These are phyloP conservation scores for Helostoma temminkii DNA, from an alignment of 2,797 vertebrate species.

Conservation along the genomic window DNA sequence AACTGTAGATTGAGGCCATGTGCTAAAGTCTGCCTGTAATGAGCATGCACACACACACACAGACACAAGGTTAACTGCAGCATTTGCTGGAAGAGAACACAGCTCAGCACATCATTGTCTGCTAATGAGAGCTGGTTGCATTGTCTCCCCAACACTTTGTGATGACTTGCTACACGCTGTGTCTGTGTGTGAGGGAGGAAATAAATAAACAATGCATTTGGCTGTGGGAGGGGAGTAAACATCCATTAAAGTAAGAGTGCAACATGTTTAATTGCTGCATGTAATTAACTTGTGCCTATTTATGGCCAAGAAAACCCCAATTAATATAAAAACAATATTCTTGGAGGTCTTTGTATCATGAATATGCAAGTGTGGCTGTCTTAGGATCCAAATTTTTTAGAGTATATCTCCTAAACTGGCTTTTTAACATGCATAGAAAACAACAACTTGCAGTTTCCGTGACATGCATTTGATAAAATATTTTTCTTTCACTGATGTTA, in stretches of 20 bases:
- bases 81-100: constrained; percentile 57
- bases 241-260: constrained; percentile 60
- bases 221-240: constrained; percentile 35
- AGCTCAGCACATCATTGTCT: constrained; percentile 72
- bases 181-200: constrained; percentile 7
- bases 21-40: constrained; percentile 66
- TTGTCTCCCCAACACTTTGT: constrained; percentile 43
- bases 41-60: constrained; percentile 45
- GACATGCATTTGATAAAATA: constrained; percentile 67
- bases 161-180: constrained; percentile 14
- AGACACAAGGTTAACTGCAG: constrained; percentile 69
- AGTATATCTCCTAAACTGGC: constrained; percentile 60
- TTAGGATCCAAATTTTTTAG: constrained; percentile 66
- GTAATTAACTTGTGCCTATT: constrained; percentile 70
- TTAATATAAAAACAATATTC: constrained; percentile 61
- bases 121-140: constrained; percentile 68
- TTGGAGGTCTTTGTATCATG: constrained; percentile 52
- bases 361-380: constrained; percentile 67
- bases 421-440: constrained; percentile 42
- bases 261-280: constrained; percentile 60
- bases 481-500: constrained; percentile 70
- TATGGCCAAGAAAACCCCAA: constrained; percentile 62
- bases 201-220: constrained; percentile 54
- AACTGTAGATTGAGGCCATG: constrained; percentile 54
- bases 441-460: constrained; percentile 49